These are phyloP conservation scores for Anoplopoma fimbria DNA, from an alignment of 2,113 vertebrate genomes.

Conservation along the genomic window DNA sequence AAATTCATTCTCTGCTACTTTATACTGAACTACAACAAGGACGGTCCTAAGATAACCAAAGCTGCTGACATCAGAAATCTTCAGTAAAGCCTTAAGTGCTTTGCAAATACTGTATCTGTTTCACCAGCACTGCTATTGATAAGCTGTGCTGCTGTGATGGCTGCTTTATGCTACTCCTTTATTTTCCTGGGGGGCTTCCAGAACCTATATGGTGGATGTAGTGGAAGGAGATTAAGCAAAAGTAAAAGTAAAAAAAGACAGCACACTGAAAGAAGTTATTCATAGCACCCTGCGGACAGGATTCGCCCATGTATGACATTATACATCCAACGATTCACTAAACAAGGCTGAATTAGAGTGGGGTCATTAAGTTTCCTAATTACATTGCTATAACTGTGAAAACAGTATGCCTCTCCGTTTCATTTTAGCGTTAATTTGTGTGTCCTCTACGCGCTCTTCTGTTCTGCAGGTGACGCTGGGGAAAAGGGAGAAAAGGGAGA, in stretches of 20 bases:
- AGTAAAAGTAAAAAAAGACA: conserved; percentile 39
- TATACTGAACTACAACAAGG: background rate
- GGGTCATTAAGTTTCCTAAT: conserved; percentile 42
- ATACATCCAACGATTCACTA: conserved; percentile 53
- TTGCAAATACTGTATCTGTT: conserved; percentile 13
- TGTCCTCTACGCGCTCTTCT: conserved; percentile 7
- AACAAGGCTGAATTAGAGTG: conserved; percentile 49
- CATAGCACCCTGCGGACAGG: background rate
- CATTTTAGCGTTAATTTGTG: conserved; percentile 1
- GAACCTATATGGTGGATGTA: conserved; percentile 5
- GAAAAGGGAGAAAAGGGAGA: conserved; percentile 80
- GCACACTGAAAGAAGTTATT: conserved; percentile 14
- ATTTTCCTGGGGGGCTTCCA: conserved; percentile 43
- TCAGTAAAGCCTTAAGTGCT: background rate
- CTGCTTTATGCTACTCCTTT: conserved; percentile 25
- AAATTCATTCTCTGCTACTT: background rate
- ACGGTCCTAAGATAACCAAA: background rate
- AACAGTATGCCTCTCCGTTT: conserved; percentile 32
- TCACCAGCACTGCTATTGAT: background rate
- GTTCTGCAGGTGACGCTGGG: conserved; percentile 77
- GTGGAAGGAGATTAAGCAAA: conserved; percentile 41
- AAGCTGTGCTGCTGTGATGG: conserved; percentile 13
- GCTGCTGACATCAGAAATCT: background rate
- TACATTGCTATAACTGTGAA: conserved; percentile 8
- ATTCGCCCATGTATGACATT: conserved; percentile 36